Base-by-base conservation (phyloP, 2,113 vertebrate genomes). In the Ammodytes dubius region DNA sequence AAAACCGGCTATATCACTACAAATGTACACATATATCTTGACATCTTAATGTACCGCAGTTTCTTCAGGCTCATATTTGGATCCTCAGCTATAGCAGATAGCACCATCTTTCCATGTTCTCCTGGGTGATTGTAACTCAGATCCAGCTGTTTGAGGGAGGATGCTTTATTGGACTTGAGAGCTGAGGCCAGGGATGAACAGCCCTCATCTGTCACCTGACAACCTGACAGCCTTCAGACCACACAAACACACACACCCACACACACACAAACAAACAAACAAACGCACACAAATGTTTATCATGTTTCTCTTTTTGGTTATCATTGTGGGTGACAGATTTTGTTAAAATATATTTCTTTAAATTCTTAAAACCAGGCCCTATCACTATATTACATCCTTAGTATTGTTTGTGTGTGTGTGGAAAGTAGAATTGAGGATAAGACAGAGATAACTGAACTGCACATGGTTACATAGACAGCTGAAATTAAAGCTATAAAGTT, bases 111-210 rank as follows among this genome's bases (percentile, higher is more conserved):
- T 0, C 74, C 85, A 1, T 0, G 5, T 2, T 27, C 45, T 86
- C 86, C 86, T 50, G 81, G 77, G 9, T 89, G 82, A 59, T 91
- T 91, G 74, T 91, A 87, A 46, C 11, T 83, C 39, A 91, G 47
- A 67, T 87, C 82, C 65, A 91, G 59, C 4, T 77, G 7, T 79
- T 85, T 83, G 14, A 91, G 58, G 39, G 2, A n/a, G 6, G 53
- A 76, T 0, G n/a, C 10, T 0, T 0, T 12, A 7, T 74, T 85
- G 0, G 2, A 74, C 10, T 0, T 19, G 1, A 90, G 77, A 43
- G 84, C 77, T 42, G 58, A 70, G 3, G 49, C 82, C 64, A 91
- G 65, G 54, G 0, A 76, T 3, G 1, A 58, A 54, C 85, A 91
- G 67, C 89, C 89, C 42, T 1, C n/a, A 49, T 61, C 42, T 52